Conservation (phyloP, 2,888 invertebrate genomes). For the Rhingia rostrata region DNA sequence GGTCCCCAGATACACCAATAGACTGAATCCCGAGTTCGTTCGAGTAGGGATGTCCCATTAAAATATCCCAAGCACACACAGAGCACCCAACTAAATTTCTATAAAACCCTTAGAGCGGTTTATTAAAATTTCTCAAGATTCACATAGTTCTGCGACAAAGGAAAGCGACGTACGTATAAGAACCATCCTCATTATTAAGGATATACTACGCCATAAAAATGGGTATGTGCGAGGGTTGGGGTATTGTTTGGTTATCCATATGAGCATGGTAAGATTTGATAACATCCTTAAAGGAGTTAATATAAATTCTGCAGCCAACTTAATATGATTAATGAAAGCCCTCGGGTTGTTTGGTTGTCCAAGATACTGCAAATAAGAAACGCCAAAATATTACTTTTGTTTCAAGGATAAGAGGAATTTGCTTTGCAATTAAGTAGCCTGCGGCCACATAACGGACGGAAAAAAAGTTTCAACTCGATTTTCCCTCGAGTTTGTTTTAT, state of each 20-base stretch:
- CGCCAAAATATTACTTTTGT: slow-evolving; percentile 25
- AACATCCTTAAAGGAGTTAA: slow-evolving; percentile 68
- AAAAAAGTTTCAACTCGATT: slow-evolving; percentile 47
- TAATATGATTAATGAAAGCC: slow-evolving; percentile 72
- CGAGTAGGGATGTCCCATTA: slow-evolving; percentile 16
- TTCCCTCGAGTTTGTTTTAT: slow-evolving; percentile 12
- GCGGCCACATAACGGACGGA: slow-evolving; percentile 29
- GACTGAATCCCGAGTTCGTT: slow-evolving; percentile 25
- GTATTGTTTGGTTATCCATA: no score
- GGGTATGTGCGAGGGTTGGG: slow-evolving; percentile 1
- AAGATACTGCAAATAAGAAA: neutral
- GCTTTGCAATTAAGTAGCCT: slow-evolving; percentile 49
- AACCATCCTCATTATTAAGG: slow-evolving; percentile 51
- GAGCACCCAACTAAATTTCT: slow-evolving; percentile 1
- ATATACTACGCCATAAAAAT: slow-evolving; percentile 34
- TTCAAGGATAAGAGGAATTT: slow-evolving; percentile 54
- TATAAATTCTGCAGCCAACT: slow-evolving; percentile 64
- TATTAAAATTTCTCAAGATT: slow-evolving; percentile 72
- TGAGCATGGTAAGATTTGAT: slow-evolving; percentile 51
- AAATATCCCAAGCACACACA: slow-evolving; percentile 22
- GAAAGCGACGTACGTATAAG: neutral
- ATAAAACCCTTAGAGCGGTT: slow-evolving; percentile 43
- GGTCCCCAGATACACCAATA: slow-evolving; percentile 40
- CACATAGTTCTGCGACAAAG: slow-evolving; percentile 36
- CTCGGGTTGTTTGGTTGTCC: slow-evolving; percentile 31